Evolutionary conservation across 2,113 vertebrate species (phyloP).

Genomic region (Saimiri boliviensis): DNA sequence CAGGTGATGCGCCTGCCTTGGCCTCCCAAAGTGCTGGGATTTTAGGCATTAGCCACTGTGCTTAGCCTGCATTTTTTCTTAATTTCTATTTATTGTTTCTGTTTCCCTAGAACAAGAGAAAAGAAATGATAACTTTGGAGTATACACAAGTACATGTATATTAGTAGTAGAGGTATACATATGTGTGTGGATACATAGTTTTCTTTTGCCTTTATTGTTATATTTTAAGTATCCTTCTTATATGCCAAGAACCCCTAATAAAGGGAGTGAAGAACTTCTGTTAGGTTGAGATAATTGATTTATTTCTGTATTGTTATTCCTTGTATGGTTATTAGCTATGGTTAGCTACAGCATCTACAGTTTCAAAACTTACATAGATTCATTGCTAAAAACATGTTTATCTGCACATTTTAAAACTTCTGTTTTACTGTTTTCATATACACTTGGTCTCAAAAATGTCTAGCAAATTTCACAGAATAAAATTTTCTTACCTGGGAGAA

Average conservation of each 20-base stretch:
- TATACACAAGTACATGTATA: neutral
- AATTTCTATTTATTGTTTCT: neutral
- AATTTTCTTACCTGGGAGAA: slow-evolving; percentile 9
- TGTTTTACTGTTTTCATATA: neutral
- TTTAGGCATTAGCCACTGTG: too few relatives aligned
- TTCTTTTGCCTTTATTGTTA: neutral
- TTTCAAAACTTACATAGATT: slow-evolving; percentile 29
- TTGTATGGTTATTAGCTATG: neutral
- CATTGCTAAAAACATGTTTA: neutral
- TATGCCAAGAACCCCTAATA: neutral
- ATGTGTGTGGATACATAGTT: neutral
- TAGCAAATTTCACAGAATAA: neutral
- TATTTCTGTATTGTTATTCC: neutral
- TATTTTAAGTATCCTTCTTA: slow-evolving; percentile 13
- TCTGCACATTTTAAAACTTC: neutral
- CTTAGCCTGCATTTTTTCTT: neutral
- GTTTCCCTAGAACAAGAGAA: neutral
- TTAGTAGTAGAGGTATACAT: neutral
- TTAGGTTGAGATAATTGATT: neutral
- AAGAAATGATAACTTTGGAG: neutral
- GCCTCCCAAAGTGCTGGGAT: too few relatives aligned
- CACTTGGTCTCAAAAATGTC: neutral
- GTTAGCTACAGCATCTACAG: neutral
- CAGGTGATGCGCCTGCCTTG: too few relatives aligned
- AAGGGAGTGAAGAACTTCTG: neutral